These are phyloP conservation scores for Oscheius myriophilus DNA, from an alignment of 2,888 invertebrate species.

Conservation along the genomic window DNA sequence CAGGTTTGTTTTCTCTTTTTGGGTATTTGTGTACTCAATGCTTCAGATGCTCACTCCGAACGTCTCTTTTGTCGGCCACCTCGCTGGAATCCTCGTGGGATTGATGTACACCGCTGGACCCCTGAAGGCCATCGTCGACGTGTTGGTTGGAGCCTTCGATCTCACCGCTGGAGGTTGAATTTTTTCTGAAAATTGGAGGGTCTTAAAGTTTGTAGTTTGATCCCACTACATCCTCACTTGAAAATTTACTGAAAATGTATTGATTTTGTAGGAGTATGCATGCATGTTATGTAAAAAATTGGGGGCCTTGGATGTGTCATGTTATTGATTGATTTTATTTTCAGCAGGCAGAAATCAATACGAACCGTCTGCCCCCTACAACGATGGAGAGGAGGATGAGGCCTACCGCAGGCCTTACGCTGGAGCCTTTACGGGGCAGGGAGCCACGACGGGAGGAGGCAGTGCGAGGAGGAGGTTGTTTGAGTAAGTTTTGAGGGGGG, in stretches of 20 bases:
- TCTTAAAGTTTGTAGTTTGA: no score
- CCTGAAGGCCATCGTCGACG: constrained; percentile 58
- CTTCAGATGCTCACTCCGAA: constrained; percentile 77
- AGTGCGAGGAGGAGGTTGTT: not conserved
- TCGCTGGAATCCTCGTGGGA: constrained; percentile 78
- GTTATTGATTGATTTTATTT: not conserved
- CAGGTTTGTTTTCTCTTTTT: constrained; percentile 78
- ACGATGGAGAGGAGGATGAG: not conserved
- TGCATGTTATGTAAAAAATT: no score
- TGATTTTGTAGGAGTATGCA: no score
- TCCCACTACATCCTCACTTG: no score
- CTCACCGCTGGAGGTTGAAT: not conserved
- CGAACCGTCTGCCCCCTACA: constrained; percentile 10
- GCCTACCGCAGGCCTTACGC: not conserved
- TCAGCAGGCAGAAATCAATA: not conserved
- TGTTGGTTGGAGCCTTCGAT: constrained; percentile 2
- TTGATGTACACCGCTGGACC: constrained; percentile 76
- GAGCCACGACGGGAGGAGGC: constrained; percentile 3
- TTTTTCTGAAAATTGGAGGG: no score
- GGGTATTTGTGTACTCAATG: constrained; percentile 75
- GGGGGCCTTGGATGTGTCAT: no score
- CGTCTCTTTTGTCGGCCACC: constrained; percentile 78
- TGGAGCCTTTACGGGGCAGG: constrained; percentile 6
- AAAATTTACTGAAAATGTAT: not conserved
- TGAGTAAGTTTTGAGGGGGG: not conserved